Evolutionary conservation across 2,113 vertebrate species (phyloP), one percentile per base, ranked within the genome.

Genomic region (Poeciliopsis retropinna): DNA sequence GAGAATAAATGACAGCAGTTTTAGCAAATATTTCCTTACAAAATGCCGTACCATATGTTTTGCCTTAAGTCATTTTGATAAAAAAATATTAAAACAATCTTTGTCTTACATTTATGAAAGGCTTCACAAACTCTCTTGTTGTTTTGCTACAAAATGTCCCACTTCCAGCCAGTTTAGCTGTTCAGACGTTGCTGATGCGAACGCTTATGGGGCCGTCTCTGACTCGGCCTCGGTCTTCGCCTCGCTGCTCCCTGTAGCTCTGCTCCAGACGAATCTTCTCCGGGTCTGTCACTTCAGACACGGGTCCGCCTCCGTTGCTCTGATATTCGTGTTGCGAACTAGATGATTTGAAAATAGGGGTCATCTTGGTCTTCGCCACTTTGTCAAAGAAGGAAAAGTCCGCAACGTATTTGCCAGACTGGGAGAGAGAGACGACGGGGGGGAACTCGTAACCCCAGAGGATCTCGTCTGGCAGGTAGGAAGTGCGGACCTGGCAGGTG

Each of bases 371-470:
- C 89, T 98, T 97, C 77, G 96, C 94, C 66, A 99, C 97, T 64
- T 96, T 97, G 91, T 99, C 97, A 14, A 99, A 99, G 72, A 98
- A 95, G 90, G 96, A 94, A 72, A 99, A 98, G 88, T 99, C 97
- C 0, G 97, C 98, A 39, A 99, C 94, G 9, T 98, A 99, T 83
- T 99, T 99, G n/a, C 98, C 98, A 0, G 95, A 96, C n/a, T 96
- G 92, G 0, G 97, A 98, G 54, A 99, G 94, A 1, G 98, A 99
- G 86, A 99, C 96, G 31, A 97, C 96, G 0, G 98, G 97, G 0
- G 95, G 96, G 80, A 99, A 98, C 85, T 99, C 97, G 0, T 99
- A 99, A 60, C 97, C 98, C 98, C 98, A 99, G 0, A 99, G 95
- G 92, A 99, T 98, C 94, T 99, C 97, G 71, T 99, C 97, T 0